Base-by-base conservation (phyloP, 2,888 invertebrate genomes). In the Hemicrepidius hirtus region DNA sequence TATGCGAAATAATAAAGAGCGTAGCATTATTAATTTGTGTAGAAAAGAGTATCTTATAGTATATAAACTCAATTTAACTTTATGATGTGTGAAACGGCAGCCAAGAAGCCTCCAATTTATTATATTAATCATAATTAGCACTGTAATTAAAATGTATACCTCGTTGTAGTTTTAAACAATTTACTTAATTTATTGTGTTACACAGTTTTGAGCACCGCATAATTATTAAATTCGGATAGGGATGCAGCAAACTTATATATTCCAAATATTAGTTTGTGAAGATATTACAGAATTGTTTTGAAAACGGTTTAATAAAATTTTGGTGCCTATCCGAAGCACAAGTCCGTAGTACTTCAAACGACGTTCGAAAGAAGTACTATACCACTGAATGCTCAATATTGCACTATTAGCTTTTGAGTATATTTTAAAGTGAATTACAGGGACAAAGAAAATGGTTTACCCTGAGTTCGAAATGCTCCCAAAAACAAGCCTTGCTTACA, bases 111-210 rank as follows among this genome's bases (percentile, higher is more conserved):
- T 41, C 44, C 60, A 60, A 60, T 44, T 40, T 60, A 44, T 28
- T 60, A 44, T 60, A 60, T 60, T 60, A 60, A 60, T 60, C 44
- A 28, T 60, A 44, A 60, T 60, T 60, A 60, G 60, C 37, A 44
- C 13, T 41, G 1, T 44, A 60, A 60, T 60, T 60, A 60, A 60
- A 60, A 60, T 44, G 21, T 28, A 60, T 44, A 44, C 44, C 60
- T 60, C 21, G 44, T 60, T 60, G 44, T 40, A 44, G 44, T 60
- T 59, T 60, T 60, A 28, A 60, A 60, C 44, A 60, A 44, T 60
- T 60, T 60, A 40, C 12, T 24, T 60, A 60, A 60, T 60, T 44
- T 60, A 60, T 60, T 44, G 18, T 44, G 37, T 37, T 57, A 28
- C 37, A 57, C 57, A 18, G 21, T 13, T n/a, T n/a, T 20, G 57